These are phyloP conservation scores for Lasioglossum albipes DNA, from an alignment of 1,140 invertebrate species.

Conservation along the genomic window DNA sequence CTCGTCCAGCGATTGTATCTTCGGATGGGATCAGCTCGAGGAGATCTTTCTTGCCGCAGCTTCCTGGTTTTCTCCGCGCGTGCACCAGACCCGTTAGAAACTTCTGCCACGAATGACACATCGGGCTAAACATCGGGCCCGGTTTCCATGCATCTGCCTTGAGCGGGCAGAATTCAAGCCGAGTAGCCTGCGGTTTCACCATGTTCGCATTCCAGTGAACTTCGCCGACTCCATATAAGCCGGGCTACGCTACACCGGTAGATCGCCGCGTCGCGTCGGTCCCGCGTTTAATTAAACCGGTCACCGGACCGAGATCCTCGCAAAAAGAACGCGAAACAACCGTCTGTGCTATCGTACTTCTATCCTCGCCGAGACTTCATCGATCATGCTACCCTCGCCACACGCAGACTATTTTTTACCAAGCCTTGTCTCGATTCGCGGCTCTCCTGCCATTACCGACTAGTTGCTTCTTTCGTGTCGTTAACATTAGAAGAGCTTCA, in stretches of 20 bases:
- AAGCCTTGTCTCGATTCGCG: too few relatives aligned
- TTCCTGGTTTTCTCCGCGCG: constrained; percentile 7
- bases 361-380: constrained; percentile 14
- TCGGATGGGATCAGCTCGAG: not conserved
- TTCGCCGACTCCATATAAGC: constrained; percentile 13
- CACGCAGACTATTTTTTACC: too few relatives aligned
- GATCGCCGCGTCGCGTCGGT: not conserved
- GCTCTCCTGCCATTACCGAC: too few relatives aligned
- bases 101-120: not conserved
- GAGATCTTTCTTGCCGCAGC: not conserved
- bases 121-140: not conserved
- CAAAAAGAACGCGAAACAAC: not conserved
- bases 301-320: constrained; percentile 5
- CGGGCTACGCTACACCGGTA: not conserved
- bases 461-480: too few relatives aligned
- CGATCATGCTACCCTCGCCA: not conserved
- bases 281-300: constrained; percentile 30
- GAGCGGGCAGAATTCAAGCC: not conserved
- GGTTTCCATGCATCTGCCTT: constrained; percentile 1
- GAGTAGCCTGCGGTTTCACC: constrained; percentile 30
- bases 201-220: constrained; percentile 40
- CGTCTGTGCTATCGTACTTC: not conserved
- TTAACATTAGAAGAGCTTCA: too few relatives aligned
- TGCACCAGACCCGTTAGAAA: constrained; percentile 6
- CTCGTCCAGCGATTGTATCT: too few relatives aligned